Evolutionary conservation across 2,888 invertebrate genomes (phyloP).

Genomic region (Labia minor): DNA sequence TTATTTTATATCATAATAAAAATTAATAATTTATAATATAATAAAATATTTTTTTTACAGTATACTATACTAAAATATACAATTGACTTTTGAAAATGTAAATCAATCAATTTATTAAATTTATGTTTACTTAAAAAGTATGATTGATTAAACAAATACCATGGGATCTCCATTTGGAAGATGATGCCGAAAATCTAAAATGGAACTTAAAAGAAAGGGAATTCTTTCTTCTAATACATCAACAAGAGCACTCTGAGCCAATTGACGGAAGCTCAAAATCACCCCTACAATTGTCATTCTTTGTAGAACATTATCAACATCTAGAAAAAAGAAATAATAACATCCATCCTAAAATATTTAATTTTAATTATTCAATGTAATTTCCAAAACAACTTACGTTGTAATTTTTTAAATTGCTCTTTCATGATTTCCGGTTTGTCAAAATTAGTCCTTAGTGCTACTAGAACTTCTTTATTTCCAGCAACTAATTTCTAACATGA

Average conservation of each 20-base stretch:
- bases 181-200: conserved; percentile 88
- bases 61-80: background rate
- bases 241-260: conserved; percentile 86
- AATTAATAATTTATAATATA: conserved; percentile 13
- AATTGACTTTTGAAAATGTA: background rate
- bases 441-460: conserved; percentile 85
- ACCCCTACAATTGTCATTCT: conserved; percentile 97
- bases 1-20: background rate
- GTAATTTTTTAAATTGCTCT: conserved; percentile 81
- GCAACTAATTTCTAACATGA: conserved; percentile 60
- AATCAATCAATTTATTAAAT: conserved; percentile 14
- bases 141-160: conserved; percentile 34
- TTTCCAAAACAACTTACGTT: conserved; percentile 39
- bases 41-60: background rate
- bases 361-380: background rate
- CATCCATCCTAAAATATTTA: no score
- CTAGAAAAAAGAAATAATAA: conserved; percentile 36
- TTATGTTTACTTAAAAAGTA: background rate
- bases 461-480: conserved; percentile 83
- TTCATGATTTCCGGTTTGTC: conserved; percentile 98
- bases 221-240: conserved; percentile 89
- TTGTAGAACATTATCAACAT: conserved; percentile 90
- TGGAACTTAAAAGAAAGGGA: conserved; percentile 90
- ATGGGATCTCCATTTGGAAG: conserved; percentile 76
- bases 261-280: conserved; percentile 86